phyloP scores from a whole-genome alignment of 2,113 vertebrate species.

The Camelus bactrianus region DNA sequence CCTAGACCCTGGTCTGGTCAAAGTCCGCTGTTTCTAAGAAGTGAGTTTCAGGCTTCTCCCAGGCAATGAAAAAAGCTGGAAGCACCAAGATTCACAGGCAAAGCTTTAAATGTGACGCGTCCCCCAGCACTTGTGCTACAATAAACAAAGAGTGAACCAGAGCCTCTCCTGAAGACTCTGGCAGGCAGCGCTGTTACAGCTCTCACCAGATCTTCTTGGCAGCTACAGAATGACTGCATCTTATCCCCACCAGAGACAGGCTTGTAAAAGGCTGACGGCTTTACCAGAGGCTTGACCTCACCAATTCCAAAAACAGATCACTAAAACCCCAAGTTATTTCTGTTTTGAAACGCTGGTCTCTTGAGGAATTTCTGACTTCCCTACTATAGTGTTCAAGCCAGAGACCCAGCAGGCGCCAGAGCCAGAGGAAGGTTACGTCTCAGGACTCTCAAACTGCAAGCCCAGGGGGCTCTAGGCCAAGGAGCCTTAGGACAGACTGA shows the following conservation, averaged over 20 bases:
- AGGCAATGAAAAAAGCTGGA: neutral
- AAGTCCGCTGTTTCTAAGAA: neutral
- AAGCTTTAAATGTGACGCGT: neutral
- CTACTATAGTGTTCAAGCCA: neutral
- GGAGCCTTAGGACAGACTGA: neutral
- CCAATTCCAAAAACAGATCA: constrained; percentile 37
- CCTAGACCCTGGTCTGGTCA: neutral
- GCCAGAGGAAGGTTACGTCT: neutral
- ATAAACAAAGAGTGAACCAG: neutral
- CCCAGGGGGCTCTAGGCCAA: too few relatives aligned
- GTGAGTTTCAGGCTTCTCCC: neutral
- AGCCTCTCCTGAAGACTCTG: neutral
- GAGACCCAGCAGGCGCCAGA: neutral
- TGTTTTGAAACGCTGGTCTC: neutral
- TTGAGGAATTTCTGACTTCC: neutral
- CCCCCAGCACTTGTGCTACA: neutral
- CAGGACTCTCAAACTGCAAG: neutral
- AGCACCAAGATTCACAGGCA: neutral
- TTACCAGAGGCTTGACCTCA: neutral
- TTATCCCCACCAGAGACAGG: neutral
- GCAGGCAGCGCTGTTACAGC: neutral
- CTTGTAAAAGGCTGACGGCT: neutral
- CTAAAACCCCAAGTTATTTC: neutral
- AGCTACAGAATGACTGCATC: neutral
- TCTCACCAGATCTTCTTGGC: neutral